Conservation (phyloP, 2,797 vertebrate species). For the Philypnodon macrostomus region DNA sequence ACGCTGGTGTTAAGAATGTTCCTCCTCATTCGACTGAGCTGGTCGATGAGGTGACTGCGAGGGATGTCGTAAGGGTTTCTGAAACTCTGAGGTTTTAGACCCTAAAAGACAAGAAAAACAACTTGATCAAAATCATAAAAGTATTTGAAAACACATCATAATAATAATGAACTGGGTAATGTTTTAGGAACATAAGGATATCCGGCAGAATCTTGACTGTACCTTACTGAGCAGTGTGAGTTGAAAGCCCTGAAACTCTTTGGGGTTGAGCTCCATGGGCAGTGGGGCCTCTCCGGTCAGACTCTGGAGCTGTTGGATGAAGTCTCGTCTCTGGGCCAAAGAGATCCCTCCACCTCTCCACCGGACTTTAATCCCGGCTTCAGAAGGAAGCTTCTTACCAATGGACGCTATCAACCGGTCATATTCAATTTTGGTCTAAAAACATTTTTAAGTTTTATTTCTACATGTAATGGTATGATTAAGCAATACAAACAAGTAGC, state of each 20-base stretch:
- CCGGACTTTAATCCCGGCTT: conserved; percentile 90
- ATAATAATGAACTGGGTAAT: too few relatives aligned
- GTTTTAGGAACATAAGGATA: too few relatives aligned
- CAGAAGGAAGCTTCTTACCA: conserved; percentile 85
- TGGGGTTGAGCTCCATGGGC: conserved; percentile 87
- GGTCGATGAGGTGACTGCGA: conserved; percentile 89
- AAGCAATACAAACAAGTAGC: too few relatives aligned
- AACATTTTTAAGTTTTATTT: background rate
- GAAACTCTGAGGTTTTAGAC: conserved; percentile 91
- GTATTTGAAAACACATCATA: too few relatives aligned
- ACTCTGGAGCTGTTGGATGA: conserved; percentile 89
- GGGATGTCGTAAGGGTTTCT: conserved; percentile 97
- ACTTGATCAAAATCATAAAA: too few relatives aligned
- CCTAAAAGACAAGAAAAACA: conserved; percentile 70
- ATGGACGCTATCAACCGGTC: conserved; percentile 90
- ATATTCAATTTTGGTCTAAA: conserved; percentile 92
- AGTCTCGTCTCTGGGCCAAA: conserved; percentile 86
- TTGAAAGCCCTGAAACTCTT: conserved; percentile 94
- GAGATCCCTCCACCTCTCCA: conserved; percentile 83
- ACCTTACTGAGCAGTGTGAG: conserved; percentile 92
- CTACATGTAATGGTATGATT: too few relatives aligned
- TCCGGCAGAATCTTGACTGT: too few relatives aligned
- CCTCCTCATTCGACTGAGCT: conserved; percentile 95
- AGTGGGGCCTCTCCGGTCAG: conserved; percentile 85
- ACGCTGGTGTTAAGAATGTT: conserved; percentile 89